These are phyloP conservation scores for Julus scandinavius DNA, from an alignment of 2,888 invertebrate species.

Conservation along the genomic window DNA sequence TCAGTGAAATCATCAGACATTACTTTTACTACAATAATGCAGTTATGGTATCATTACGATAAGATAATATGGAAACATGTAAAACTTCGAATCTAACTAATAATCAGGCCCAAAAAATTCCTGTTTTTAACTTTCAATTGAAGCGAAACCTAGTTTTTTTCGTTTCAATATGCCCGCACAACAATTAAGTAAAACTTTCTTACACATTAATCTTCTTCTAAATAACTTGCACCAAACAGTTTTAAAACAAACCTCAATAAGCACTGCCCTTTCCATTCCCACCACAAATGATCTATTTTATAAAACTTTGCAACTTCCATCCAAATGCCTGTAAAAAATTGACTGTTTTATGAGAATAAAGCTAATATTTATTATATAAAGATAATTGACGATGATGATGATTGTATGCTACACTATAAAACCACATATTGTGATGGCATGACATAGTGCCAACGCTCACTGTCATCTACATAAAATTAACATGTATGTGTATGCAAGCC, in stretches of 20 bases:
- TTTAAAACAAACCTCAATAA: constrained; percentile 12
- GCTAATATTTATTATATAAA: constrained; percentile 51
- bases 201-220: background rate
- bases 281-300: constrained; percentile 50
- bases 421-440: background rate
- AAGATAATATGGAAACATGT: background rate
- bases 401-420: background rate
- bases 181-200: background rate
- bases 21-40: background rate
- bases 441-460: too few relatives aligned
- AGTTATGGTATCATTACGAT: background rate
- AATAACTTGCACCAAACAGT: background rate
- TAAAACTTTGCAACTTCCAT: constrained; percentile 52
- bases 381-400: background rate
- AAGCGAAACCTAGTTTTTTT: background rate
- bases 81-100: background rate
- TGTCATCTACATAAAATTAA: too few relatives aligned
- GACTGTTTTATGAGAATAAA: constrained; percentile 50
- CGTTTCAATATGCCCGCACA: background rate
- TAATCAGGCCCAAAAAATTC: background rate
- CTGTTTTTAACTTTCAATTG: background rate
- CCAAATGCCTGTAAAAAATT: constrained; percentile 48
- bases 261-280: constrained; percentile 44
- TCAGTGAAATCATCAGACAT: too few relatives aligned
- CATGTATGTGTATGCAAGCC: too few relatives aligned